phyloP scores from a whole-genome alignment of 2,888 invertebrate genomes.

The Eupithecia centaureata region DNA sequence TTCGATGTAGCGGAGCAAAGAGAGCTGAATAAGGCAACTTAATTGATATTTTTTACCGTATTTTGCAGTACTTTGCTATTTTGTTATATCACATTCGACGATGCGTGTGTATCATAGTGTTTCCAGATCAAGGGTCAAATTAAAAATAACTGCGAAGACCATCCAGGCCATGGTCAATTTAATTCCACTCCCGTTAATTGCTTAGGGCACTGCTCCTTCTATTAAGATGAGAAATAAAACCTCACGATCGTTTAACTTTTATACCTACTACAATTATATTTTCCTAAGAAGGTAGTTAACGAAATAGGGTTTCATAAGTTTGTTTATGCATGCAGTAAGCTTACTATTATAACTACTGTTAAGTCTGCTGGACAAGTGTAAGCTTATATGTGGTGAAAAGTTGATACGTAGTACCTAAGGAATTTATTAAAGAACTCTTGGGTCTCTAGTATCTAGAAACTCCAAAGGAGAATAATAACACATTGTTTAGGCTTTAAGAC shows the following conservation, averaged over 20 bases:
- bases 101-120: not conserved
- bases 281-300: not conserved
- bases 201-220: constrained; percentile 17
- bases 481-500: not conserved
- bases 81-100: not conserved
- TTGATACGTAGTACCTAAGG: not conserved
- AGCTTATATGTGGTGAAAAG: not conserved
- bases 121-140: constrained; percentile 27
- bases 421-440: not conserved
- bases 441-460: not conserved
- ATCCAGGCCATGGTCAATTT: constrained; percentile 32
- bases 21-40: not conserved
- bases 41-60: not conserved
- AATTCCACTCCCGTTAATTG: constrained; percentile 23
- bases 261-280: not conserved
- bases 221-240: constrained; percentile 4
- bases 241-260: not conserved
- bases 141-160: constrained; percentile 25
- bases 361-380: not conserved
- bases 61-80: not conserved
- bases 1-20: not conserved
- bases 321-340: not conserved
- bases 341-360: not conserved
- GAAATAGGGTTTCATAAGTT: not conserved
- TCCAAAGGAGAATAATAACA: not conserved